Base-by-base conservation (phyloP, 2,113 vertebrate genomes). In the Chloropsis cyanopogon region DNA sequence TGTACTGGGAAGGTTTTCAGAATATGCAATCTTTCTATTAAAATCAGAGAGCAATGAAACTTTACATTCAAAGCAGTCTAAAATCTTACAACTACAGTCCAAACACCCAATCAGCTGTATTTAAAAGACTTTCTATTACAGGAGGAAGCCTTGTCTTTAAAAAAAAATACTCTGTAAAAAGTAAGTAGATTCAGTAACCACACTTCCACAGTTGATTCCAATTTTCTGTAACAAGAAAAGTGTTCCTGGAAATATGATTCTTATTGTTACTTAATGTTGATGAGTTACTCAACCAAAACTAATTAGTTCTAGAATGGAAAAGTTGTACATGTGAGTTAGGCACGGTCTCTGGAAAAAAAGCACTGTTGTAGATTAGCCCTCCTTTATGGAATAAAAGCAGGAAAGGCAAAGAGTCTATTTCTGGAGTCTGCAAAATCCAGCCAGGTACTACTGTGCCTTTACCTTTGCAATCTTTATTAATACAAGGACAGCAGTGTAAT, bases 181-280 rank as follows among this genome's bases (percentile, higher is more conserved):
- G 44, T 18, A 52, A 88, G 64, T 63, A 63, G 42, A 52, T 61
- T 93, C 69, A 71, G 53, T 57, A 69, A 88, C 83, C n/a, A 37
- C 72, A 39, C 69, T 94, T 96, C 37, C 54, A 92, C 70, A 91
- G 73, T 88, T 70, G 37, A 97, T 78, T 92, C 64, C 64, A 59
- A 68, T 88, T 95, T 87, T 95, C 93, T 92, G 14, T 88, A 95
- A 82, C 66, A 93, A 93, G 88, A 53, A 94, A 96, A 95, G 86
- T 89, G 82, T 94, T 96, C 78, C 90, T 92, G 83, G 90, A 94
- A 96, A 90, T 73, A 91, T 76, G 91, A 93, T 95, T 95, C 93
- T 86, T 88, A 92, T 92, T 94, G 89, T 84, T 93, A 72, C 87
- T 95, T 94, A 77, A 95, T 75, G 89, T 86, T 90, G 85, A 91